Evolutionary conservation across 1,140 invertebrate genomes (phyloP).

Genomic region (Tetraneura akinire): DNA sequence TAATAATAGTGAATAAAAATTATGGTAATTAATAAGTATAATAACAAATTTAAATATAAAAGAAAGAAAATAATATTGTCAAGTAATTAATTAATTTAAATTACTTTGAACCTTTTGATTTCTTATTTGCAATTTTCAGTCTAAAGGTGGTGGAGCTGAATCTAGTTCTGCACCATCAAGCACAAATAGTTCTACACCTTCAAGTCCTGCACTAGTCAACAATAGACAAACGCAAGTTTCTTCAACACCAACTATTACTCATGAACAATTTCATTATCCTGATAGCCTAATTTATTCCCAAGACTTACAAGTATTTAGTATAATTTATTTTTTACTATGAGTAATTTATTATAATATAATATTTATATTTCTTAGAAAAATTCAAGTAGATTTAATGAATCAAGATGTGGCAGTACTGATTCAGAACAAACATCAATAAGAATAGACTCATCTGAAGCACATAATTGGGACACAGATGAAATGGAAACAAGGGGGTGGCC

Average conservation of each 20-base stretch:
- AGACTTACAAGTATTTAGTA: slow-evolving; percentile 26
- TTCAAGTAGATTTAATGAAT: slow-evolving; percentile 29
- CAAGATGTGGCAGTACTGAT: slow-evolving; percentile 67
- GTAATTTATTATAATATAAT: not conserved
- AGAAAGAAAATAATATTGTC: too few species aligned
- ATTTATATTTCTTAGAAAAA: slow-evolving; percentile 32
- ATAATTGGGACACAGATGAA: slow-evolving; percentile 70
- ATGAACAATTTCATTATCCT: slow-evolving; percentile 84
- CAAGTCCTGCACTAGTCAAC: slow-evolving; percentile 80
- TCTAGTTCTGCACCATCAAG: slow-evolving; percentile 89
- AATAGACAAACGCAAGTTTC: slow-evolving; percentile 62
- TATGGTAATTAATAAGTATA: too few species aligned
- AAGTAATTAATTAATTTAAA: not conserved
- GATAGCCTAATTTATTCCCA: slow-evolving; percentile 49
- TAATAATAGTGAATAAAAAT: too few species aligned
- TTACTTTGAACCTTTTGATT: not conserved
- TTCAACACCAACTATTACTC: slow-evolving; percentile 60
- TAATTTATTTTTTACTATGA: slow-evolving; percentile 1
- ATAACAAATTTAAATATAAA: too few species aligned
- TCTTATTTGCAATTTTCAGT: slow-evolving; percentile 6
- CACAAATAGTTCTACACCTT: slow-evolving; percentile 94
- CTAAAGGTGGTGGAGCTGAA: slow-evolving; percentile 49
- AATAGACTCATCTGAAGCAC: slow-evolving; percentile 85
- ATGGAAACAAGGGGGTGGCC: slow-evolving; percentile 69
- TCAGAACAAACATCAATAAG: slow-evolving; percentile 75